Evolutionary conservation across 2,113 vertebrate genomes (phyloP).

Genomic region (Ranitomeya imitator): DNA sequence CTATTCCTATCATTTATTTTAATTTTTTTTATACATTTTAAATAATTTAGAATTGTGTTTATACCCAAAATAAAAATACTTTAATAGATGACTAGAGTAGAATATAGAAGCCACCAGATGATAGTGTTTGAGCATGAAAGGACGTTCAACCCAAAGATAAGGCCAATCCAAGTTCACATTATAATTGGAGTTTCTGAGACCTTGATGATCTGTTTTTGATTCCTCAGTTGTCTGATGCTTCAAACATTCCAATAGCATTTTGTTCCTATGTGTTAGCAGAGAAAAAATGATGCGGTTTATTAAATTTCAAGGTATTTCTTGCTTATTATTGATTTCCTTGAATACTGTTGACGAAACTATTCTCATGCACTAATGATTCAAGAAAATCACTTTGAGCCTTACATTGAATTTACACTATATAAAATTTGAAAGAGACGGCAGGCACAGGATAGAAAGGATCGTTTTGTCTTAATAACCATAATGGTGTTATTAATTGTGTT

Average conservation of each 20-base stretch:
- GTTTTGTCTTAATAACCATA: conserved; percentile 29
- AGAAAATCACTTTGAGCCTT: conserved; percentile 5
- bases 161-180: neutral
- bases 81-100: neutral
- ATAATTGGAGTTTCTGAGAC: neutral
- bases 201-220: neutral
- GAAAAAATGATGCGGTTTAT: conserved; percentile 20
- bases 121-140: neutral
- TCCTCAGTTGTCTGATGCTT: neutral
- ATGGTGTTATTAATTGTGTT: conserved; percentile 15
- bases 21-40: neutral
- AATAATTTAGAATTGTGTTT: neutral
- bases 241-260: conserved; percentile 16
- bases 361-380: neutral
- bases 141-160: neutral
- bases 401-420: conserved; percentile 24
- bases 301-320: conserved; percentile 1
- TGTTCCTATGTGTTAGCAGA: neutral
- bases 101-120: neutral
- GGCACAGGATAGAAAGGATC: neutral
- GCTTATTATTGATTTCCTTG: conserved; percentile 21
- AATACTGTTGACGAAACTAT: neutral
- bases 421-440: neutral
- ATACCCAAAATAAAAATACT: neutral
- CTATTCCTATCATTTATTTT: no score